phyloP scores from a whole-genome alignment of 2,797 vertebrate genomes.

The Onychomys torridus region DNA sequence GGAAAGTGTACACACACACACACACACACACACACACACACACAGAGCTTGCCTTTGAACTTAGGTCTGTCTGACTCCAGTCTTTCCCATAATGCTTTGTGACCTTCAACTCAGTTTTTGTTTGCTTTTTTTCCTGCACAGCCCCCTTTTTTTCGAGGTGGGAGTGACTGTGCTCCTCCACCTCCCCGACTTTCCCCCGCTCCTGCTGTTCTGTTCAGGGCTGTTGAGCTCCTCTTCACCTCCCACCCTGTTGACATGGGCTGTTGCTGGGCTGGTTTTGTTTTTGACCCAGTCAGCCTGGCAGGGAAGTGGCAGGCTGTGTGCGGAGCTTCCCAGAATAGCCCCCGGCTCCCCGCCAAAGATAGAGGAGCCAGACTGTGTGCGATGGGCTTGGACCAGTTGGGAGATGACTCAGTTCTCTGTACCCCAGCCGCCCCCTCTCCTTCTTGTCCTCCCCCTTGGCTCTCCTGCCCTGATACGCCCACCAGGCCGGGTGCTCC shows the following conservation, averaged over 20 bases:
- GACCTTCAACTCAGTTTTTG: neutral
- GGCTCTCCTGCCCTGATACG: neutral
- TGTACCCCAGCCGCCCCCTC: neutral
- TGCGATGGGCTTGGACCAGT: conserved; percentile 67
- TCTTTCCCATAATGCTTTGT: neutral
- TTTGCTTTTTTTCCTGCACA: neutral
- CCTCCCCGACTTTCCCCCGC: neutral
- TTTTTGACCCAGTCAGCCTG: conserved; percentile 76
- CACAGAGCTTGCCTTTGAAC: neutral
- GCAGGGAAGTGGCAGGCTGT: conserved; percentile 77
- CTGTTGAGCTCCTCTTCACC: conserved; percentile 44
- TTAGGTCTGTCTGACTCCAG: neutral
- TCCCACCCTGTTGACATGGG: conserved; percentile 72
- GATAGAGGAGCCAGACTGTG: conserved; percentile 67
- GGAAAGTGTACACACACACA: neutral
- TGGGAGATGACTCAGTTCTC: conserved; percentile 54
- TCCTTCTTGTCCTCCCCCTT: neutral
- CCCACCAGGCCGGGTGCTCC: neutral
- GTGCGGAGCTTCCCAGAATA: conserved; percentile 79
- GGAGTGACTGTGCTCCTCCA: neutral
- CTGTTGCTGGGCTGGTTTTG: conserved; percentile 73
- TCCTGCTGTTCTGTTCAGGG: conserved; percentile 53
- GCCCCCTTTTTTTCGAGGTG: neutral
- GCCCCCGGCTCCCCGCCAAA: conserved; percentile 68
- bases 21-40: neutral